Evolutionary conservation across 2,888 invertebrate genomes (phyloP).

Genomic region (Tuta absoluta): DNA sequence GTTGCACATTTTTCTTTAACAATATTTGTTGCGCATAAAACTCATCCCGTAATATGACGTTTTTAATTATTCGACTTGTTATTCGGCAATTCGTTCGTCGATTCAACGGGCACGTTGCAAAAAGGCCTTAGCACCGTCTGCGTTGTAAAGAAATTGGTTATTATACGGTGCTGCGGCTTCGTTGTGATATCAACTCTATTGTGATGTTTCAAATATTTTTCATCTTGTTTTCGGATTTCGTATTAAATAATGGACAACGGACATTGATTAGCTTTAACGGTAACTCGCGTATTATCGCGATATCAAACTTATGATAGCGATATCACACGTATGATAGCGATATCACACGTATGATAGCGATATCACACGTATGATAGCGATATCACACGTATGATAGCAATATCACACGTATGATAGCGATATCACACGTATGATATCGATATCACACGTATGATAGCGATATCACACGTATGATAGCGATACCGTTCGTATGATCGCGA

Average conservation of each 20-base stretch:
- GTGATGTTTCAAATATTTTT: slow-evolving; percentile 63
- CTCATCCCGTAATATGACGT: background rate
- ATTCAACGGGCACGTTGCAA: slow-evolving; percentile 42
- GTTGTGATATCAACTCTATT: slow-evolving; percentile 58
- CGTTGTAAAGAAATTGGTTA: slow-evolving; percentile 36
- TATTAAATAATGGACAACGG: slow-evolving; percentile 50
- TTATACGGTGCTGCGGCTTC: slow-evolving; percentile 46
- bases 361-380: too few relatives aligned
- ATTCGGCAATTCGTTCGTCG: slow-evolving; percentile 39
- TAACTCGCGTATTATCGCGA: slow-evolving; percentile 38
- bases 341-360: too few relatives aligned
- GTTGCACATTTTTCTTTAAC: background rate
- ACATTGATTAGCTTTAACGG: slow-evolving; percentile 60
- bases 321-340: too few relatives aligned
- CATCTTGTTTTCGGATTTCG: slow-evolving; percentile 52
- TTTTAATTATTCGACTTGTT: slow-evolving; percentile 28
- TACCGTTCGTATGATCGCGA: too few relatives aligned
- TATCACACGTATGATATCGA: too few relatives aligned
- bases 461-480: too few relatives aligned
- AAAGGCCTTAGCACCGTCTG: slow-evolving; percentile 48
- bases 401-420: too few relatives aligned
- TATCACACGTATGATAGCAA: slow-evolving; percentile 28
- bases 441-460: too few relatives aligned
- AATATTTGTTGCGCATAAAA: too few relatives aligned
- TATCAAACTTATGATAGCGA: too few relatives aligned